Evolutionary conservation across 2,797 vertebrate species (phyloP).

Genomic region (Falco berigora): DNA sequence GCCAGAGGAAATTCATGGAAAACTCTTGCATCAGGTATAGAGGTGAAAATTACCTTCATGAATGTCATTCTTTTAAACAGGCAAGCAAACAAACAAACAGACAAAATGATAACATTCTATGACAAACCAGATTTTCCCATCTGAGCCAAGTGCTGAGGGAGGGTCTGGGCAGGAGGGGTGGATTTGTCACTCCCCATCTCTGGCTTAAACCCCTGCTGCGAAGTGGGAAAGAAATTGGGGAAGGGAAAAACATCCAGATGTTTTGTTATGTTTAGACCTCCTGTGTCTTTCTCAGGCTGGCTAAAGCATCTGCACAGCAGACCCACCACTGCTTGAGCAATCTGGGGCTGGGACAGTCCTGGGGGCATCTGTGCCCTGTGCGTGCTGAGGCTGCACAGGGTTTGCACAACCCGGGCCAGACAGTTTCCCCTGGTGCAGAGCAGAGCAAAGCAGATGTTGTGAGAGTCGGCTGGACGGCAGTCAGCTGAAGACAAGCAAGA

Average conservation of each 20-base stretch:
- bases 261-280: not conserved
- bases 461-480: not conserved
- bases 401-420: not conserved
- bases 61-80: not conserved
- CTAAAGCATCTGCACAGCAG: not conserved
- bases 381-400: accelerated
- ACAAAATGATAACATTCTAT: not conserved
- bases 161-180: not conserved
- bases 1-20: not conserved
- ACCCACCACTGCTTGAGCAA: not conserved
- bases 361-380: accelerated
- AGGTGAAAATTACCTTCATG: not conserved
- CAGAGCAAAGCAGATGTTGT: not conserved
- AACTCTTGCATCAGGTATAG: not conserved
- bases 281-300: not conserved
- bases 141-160: not conserved
- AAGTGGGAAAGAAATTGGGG: not conserved
- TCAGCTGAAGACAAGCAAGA: not conserved
- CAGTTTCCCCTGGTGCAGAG: accelerated
- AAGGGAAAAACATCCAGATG: not conserved
- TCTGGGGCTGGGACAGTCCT: not conserved
- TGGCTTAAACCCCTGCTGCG: not conserved
- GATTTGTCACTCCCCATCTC: not conserved
- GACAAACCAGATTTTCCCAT: not conserved
- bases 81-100: not conserved